Conservation (phyloP, 2,797 vertebrate species). For the Tadarida brasiliensis region DNA sequence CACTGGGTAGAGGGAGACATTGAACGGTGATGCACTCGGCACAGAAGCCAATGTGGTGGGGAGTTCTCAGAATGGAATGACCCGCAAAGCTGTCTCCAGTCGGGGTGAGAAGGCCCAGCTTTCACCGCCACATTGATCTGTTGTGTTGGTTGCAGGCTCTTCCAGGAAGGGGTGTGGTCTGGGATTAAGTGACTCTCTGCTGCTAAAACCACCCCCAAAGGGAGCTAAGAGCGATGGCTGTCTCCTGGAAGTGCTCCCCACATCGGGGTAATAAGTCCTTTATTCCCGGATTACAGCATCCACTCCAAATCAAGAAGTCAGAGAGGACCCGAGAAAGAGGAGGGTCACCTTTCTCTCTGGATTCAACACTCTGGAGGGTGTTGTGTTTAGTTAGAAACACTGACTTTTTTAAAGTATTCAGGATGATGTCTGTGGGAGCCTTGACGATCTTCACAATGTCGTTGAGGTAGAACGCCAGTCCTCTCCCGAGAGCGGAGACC, state of each 20-base stretch:
- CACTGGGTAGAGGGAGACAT: not conserved
- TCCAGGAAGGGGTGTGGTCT: not conserved
- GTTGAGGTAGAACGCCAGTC: not conserved
- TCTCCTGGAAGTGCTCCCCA: not conserved
- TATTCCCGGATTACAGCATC: not conserved
- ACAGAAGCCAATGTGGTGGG: not conserved
- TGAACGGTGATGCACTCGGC: not conserved
- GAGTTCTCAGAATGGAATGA: not conserved
- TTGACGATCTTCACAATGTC: not conserved
- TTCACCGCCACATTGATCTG: not conserved
- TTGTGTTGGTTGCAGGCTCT: accelerated
- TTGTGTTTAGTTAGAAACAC: not conserved
- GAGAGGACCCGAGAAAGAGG: not conserved
- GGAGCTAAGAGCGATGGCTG: not conserved
- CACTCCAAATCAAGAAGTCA: not conserved
- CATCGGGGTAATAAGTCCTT: not conserved
- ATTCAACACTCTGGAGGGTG: not conserved
- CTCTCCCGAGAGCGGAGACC: not conserved
- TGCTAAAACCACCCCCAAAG: not conserved
- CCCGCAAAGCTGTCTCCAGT: not conserved
- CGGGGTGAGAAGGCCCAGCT: not conserved
- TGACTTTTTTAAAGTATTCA: not conserved
- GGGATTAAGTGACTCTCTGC: too few relatives aligned
- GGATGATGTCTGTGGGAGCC: not conserved
- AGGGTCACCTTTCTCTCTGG: not conserved